Evolutionary conservation across 2,888 invertebrate genomes (phyloP).

Genomic region (Lasioglossum lativentre): DNA sequence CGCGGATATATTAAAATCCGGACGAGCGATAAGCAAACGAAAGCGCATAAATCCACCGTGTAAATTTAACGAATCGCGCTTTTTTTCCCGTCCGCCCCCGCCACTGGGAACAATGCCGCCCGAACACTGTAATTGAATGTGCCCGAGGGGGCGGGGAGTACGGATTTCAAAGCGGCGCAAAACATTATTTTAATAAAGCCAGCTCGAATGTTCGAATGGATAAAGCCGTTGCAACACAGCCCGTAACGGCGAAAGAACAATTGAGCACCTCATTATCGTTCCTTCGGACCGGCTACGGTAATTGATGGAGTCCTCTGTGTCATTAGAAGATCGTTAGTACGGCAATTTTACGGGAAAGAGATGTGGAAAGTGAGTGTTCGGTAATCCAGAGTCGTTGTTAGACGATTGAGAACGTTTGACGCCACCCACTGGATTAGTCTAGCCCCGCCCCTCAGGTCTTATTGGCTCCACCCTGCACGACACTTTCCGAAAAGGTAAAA

Average conservation of each 20-base stretch:
- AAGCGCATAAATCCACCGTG: slow-evolving; percentile 18
- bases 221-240: not conserved
- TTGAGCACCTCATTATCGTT: not conserved
- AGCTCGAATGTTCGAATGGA: not conserved
- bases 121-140: slow-evolving; percentile 9
- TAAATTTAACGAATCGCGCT: slow-evolving; percentile 23
- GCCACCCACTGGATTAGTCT: no score
- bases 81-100: not conserved
- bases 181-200: not conserved
- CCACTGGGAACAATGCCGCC: not conserved
- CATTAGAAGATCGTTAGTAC: not conserved
- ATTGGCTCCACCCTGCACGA: not conserved
- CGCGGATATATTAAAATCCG: slow-evolving; percentile 24
- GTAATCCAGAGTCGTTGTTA: not conserved
- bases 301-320: not conserved
- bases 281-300: not conserved
- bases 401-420: no score
- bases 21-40: slow-evolving; percentile 14
- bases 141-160: not conserved
- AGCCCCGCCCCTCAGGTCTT: no score
- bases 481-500: no score
- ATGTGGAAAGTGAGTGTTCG: not conserved
- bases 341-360: no score
- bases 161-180: not conserved
- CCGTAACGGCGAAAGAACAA: not conserved